Evolutionary conservation across 2,797 vertebrate species (phyloP), one percentile per base, ranked within the genome.

Genomic region (Lutra lutra): DNA sequence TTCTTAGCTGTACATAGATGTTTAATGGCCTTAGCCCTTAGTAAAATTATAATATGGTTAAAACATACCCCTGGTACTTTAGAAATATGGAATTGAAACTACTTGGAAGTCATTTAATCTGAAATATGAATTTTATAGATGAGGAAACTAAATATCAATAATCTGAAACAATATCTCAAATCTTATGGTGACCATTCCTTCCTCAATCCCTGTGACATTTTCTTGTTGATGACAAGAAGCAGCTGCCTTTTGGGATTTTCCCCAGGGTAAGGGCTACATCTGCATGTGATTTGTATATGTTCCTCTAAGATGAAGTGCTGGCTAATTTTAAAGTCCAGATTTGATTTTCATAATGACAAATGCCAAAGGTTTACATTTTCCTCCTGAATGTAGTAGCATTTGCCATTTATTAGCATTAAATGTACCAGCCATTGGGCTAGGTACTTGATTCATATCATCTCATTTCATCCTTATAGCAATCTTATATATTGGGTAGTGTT

Each of bases 121-220:
- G 62, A 96, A 89, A 78, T 54, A 89, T 62, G 66, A 62, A 91
- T 86, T 96, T 87, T 93, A 84, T 0, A 86, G 68, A 79, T 56
- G 5, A 88, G 60, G 62, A 97, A 92, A n/a, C 56, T 73, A 83
- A 56, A 38, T 91, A 35, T 56, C 51, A 51, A 5, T 70, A 54
- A 43, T 14, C 58, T 8, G 43, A 91, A 97, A 54, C 17, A 38
- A 10, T 43, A 66, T 51, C 23, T 83, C 40, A 64, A 7, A 21
- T 95, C 66, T 94, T 66, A 92, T 66, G 84, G 17, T 88, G 82
- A 75, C 15, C 13, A 35, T 51, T 29, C 8, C 72, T 87, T 92
- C 54, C 35, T 88, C 80, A 62, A 18, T 29, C 5, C 23, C 17
- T 66, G 17, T 20, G 25, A 13, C 46, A 40, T n/a, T 95, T 87